Percentiles rank a stretch among this genome's conserved stretches.
Evolutionary conservation across 2,888 invertebrate species (phyloP).

Genomic region (Drosophila ochracea): DNA sequence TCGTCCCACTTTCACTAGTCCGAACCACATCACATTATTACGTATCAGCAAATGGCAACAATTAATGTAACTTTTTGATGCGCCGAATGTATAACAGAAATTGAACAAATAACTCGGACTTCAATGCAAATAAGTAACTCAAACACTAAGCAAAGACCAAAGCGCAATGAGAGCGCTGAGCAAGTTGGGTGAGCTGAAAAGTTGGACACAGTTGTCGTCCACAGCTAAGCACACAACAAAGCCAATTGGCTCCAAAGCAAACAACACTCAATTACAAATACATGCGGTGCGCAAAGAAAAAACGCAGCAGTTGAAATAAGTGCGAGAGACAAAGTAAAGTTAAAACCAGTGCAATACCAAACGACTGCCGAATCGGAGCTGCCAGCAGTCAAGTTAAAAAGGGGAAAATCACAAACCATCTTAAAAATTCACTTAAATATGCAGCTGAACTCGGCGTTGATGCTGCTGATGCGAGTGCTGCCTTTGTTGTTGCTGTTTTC

Average conservation of each 20-base stretch:
- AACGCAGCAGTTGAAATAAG: conserved; percentile 63
- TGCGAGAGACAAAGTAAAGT: conserved; percentile 51
- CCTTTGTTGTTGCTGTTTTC: conserved; percentile 22
- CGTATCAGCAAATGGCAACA: conserved; percentile 40
- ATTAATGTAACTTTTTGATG: conserved; percentile 8
- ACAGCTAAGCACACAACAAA: conserved; percentile 48
- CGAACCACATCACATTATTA: conserved; percentile 26
- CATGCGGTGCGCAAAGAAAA: conserved; percentile 28
- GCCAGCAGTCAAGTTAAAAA: conserved; percentile 7
- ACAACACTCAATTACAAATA: conserved; percentile 61
- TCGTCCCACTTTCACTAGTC: conserved; percentile 56
- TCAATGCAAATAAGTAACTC: conserved; percentile 72
- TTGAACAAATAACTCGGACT: conserved; percentile 39
- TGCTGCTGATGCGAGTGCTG: conserved; percentile 1
- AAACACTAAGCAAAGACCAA: conserved; percentile 55
- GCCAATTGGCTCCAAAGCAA: conserved; percentile 52
- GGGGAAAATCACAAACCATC: background rate
- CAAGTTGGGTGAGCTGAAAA: conserved; percentile 21
- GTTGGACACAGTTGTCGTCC: conserved; percentile 70
- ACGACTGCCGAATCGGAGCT: conserved; percentile 56
- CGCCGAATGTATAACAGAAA: conserved; percentile 49
- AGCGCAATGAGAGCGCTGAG: conserved; percentile 42
- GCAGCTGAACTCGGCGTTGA: conserved; percentile 37
- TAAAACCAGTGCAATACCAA: conserved; percentile 67
- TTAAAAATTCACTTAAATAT: conserved; percentile 31